phyloP scores from a whole-genome alignment of 2,888 invertebrate genomes.

The Heliconius aoede region DNA sequence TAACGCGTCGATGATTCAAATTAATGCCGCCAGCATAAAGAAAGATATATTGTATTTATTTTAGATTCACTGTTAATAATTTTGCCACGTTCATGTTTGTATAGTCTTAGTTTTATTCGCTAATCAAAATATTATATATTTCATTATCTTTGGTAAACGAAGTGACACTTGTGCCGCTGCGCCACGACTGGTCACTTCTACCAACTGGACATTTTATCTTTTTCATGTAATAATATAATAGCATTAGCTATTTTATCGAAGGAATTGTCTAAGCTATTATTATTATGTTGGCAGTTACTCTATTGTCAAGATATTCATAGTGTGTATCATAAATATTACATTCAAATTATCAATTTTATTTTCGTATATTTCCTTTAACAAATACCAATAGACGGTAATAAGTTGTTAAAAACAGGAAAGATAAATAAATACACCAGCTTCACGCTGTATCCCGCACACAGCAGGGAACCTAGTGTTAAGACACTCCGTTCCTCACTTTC shows the following conservation, averaged over 20 bases:
- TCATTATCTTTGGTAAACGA: not conserved
- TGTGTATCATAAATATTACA: not conserved
- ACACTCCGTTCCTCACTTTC: too few relatives aligned
- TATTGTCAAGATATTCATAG: not conserved
- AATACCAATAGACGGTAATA: too few relatives aligned
- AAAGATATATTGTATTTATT: conserved; percentile 23
- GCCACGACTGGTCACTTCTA: not conserved
- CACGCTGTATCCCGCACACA: too few relatives aligned
- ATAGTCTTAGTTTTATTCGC: not conserved
- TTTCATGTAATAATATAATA: not conserved
- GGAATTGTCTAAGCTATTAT: not conserved
- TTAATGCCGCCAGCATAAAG: conserved; percentile 23
- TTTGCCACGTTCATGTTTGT: not conserved
- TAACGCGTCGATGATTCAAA: conserved; percentile 41
- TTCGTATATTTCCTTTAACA: too few relatives aligned
- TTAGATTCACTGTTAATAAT: conserved; percentile 22
- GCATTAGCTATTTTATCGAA: not conserved
- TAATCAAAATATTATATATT: not conserved
- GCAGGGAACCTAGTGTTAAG: too few relatives aligned
- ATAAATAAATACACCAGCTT: too few relatives aligned
- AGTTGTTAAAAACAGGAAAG: too few relatives aligned
- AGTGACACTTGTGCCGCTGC: not conserved
- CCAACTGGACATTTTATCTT: not conserved
- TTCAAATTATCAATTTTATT: too few relatives aligned
- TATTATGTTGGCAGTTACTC: not conserved